Percentiles rank a stretch among this genome's conserved stretches.
These are phyloP conservation scores for Drosophila anomalata DNA, from an alignment of 2,888 invertebrate species.

Conservation along the genomic window DNA sequence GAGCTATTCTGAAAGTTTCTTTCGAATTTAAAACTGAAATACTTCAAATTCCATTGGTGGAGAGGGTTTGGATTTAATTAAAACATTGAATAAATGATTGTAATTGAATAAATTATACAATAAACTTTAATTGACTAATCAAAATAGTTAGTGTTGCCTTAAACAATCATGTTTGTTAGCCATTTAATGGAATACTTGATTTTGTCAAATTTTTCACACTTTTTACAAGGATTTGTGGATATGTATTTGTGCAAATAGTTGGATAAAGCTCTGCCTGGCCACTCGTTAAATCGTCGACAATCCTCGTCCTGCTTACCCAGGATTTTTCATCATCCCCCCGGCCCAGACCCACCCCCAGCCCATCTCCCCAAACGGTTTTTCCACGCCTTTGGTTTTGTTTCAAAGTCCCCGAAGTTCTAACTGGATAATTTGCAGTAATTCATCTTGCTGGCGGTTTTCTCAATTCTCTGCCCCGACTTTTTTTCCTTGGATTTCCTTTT, in stretches of 20 bases:
- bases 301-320: conserved; percentile 13
- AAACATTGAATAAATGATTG: too few relatives aligned
- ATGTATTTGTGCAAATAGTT: conserved; percentile 12
- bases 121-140: not conserved
- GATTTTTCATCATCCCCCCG: not conserved
- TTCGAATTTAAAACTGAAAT: not conserved
- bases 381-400: conserved; percentile 42
- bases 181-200: conserved; percentile 18
- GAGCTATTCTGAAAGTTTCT: not conserved
- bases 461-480: conserved; percentile 21
- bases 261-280: conserved; percentile 31
- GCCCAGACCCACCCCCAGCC: not conserved
- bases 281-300: conserved; percentile 48
- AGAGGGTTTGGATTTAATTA: not conserved
- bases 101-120: not conserved
- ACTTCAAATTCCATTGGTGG: not conserved
- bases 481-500: conserved; percentile 10
- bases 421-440: conserved; percentile 79
- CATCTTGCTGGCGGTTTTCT: conserved; percentile 70
- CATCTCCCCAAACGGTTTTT: conserved; percentile 18
- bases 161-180: conserved; percentile 33
- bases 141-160: not conserved
- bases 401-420: conserved; percentile 66
- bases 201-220: conserved; percentile 3
- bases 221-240: conserved; percentile 15